Evolutionary conservation across 2,113 vertebrate species (phyloP), one percentile per base, ranked within the genome.

Genomic region (Pipra filicauda): DNA sequence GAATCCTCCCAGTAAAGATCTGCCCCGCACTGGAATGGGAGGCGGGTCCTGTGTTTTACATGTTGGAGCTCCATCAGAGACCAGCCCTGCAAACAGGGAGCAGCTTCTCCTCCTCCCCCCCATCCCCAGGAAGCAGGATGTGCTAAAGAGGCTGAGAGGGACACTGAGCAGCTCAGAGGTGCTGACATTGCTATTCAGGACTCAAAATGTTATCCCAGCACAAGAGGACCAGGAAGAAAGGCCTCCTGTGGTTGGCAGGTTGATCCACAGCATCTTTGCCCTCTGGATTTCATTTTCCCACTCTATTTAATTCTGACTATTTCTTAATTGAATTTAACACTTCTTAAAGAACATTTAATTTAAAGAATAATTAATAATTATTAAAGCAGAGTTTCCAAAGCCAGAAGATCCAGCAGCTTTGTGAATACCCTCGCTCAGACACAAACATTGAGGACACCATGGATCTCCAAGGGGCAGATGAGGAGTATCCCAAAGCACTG

Each of bases 391-490:
- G 11, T 71, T 51, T 86, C 24, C 30, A 15, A 58, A 74, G 24
- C 8, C 51, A 65, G 54, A 82, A 19, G 57, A 43, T 26, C 54
- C 66, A 67, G 49, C 4, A 48, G 35, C 52, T 82, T 67, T 67
- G 61, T 62, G 41, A 62, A 78, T 7, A 6, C 55, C 31, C 27
- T 16, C 24, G 2, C n/a, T 61, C 48, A 30, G 58, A 33, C 43
- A 54, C 67, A 75, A 71, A 14, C n/a, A 11, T 0, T 4, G 2
- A 17, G 31, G 11, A 59, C 28, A 19, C 21, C 16, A 2, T 1
- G 3, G 58, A 21, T n/a, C 41, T 61, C 62, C 44, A 27, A 65
- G 1, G 3, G 52, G 48, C 79, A 39, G 43, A 1, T 39, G 1
- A 5, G 33, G 78, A 75, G 24, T 43, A 43, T 9, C 49, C 67